Evolutionary conservation across 2,888 invertebrate species (phyloP).

Genomic region (Atherix ibis): DNA sequence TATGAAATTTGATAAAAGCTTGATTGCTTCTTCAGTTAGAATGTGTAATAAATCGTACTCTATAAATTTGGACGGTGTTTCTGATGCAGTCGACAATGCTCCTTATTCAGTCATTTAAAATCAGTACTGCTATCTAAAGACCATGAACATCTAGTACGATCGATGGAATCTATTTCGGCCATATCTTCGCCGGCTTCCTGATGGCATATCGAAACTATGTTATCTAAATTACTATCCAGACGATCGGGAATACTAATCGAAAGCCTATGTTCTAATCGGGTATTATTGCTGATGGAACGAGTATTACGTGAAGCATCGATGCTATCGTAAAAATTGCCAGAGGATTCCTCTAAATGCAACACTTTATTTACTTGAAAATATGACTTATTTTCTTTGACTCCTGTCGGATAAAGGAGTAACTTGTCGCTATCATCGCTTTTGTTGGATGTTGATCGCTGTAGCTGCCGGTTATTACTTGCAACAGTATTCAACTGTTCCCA

Average conservation of each 20-base stretch:
- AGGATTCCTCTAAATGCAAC: conserved; percentile 8
- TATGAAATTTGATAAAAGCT: too few relatives aligned
- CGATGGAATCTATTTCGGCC: conserved; percentile 13
- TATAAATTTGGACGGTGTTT: too few relatives aligned
- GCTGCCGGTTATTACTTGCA: background rate
- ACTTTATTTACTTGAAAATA: conserved; percentile 14
- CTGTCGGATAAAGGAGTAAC: conserved; percentile 8
- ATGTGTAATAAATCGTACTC: too few relatives aligned
- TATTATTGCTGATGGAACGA: conserved; percentile 7
- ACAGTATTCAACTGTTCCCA: conserved; percentile 13
- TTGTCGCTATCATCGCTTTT: conserved; percentile 12
- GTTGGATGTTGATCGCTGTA: conserved; percentile 8
- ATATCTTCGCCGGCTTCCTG: conserved; percentile 14
- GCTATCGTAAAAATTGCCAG: conserved; percentile 14
- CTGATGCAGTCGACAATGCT: too few relatives aligned
- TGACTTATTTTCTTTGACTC: conserved; percentile 9
- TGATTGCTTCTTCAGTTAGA: too few relatives aligned
- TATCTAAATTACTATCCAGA: conserved; percentile 1
- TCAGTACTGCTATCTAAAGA: too few relatives aligned
- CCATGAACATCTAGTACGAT: conserved; percentile 11
- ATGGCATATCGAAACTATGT: conserved; percentile 7
- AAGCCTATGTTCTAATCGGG: too few relatives aligned
- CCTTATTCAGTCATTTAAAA: too few relatives aligned
- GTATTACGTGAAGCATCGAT: conserved; percentile 12
- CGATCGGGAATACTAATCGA: conserved; percentile 4